Evolutionary conservation across 2,888 invertebrate genomes (phyloP), one percentile per base, ranked within the genome.

Genomic region (Trimorus sp.): DNA sequence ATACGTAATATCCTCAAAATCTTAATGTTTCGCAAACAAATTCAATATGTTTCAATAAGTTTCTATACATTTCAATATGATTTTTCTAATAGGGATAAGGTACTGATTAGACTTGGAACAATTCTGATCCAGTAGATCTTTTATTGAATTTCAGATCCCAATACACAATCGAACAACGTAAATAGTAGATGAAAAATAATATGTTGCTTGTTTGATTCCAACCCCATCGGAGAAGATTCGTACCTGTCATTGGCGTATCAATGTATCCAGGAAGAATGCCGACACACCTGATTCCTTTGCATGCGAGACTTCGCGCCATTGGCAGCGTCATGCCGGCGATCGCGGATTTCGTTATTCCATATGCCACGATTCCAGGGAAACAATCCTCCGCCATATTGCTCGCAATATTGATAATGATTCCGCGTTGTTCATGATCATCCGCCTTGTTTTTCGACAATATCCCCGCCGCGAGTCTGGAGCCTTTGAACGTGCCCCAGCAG

Each of bases 231-330:
- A 9, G 16, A 68, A 38, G 38, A 40, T 26, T 26, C 16, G 11
- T 51, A 87, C 88, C 59, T 40, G 79, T 83, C 87, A 88, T 84
- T 8, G 86, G 84, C 0, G 84, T 85, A 0, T 86, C 85, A n/a
- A 82, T 77, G 69, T 60, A 84, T 16, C 96, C 97, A 85, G 97
- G 97, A 14, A 97, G 96, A 87, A 97, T 95, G 1, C 96, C 95
- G 53, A 95, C 94, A 16, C 97, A 95, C 85, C 88, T 82, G 45
- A 88, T 89, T 26, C 88, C 88, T 70, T 85, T 84, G 1, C 60
- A 15, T 0, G 85, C 79, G 5, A 88, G 76, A n/a, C 78, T 78
- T 58, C 87, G 80, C 4, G 88, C 88, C 9, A 88, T 37, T 7
- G 88, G 85, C 1, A 85, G 7, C 4, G 88, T 89, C 86, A 89